phyloP scores from a whole-genome alignment of 2,888 invertebrate genomes.

The Dryococelus australis region DNA sequence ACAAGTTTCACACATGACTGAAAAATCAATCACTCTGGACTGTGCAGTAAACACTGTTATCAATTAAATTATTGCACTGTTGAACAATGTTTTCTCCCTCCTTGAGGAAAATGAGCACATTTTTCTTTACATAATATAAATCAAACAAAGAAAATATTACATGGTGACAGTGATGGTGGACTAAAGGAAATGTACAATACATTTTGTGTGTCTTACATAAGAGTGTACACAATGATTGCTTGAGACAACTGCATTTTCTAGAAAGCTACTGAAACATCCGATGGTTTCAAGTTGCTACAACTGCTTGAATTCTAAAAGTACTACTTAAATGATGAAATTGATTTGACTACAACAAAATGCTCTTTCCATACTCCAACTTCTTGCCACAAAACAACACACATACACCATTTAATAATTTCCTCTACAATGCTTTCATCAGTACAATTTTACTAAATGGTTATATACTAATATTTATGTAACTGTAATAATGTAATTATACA shows the following conservation, averaged over 20 bases:
- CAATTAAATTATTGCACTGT: conserved; percentile 7
- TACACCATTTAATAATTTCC: conserved; percentile 6
- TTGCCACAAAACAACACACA: conserved; percentile 16
- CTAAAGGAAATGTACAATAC: background rate
- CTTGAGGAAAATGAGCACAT: background rate
- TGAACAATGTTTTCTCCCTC: background rate
- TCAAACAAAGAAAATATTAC: background rate
- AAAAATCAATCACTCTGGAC: background rate
- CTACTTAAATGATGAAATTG: conserved; percentile 10
- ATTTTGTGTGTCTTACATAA: background rate
- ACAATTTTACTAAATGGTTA: conserved; percentile 29
- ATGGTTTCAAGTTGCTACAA: conserved; percentile 9
- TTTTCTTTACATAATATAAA: background rate
- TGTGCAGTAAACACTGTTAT: background rate
- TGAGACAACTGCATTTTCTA: background rate
- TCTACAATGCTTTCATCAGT: conserved; percentile 16
- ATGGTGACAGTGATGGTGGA: background rate
- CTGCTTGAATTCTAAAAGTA: conserved; percentile 7
- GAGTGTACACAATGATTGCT: background rate
- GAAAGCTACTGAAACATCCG: background rate
- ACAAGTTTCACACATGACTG: background rate
- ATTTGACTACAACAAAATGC: background rate
- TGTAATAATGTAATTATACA: conserved; percentile 41
- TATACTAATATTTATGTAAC: conserved; percentile 42
- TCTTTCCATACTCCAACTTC: conserved; percentile 1